phyloP scores from a whole-genome alignment of 2,797 vertebrate genomes.

The Pempheris klunzingeri region DNA sequence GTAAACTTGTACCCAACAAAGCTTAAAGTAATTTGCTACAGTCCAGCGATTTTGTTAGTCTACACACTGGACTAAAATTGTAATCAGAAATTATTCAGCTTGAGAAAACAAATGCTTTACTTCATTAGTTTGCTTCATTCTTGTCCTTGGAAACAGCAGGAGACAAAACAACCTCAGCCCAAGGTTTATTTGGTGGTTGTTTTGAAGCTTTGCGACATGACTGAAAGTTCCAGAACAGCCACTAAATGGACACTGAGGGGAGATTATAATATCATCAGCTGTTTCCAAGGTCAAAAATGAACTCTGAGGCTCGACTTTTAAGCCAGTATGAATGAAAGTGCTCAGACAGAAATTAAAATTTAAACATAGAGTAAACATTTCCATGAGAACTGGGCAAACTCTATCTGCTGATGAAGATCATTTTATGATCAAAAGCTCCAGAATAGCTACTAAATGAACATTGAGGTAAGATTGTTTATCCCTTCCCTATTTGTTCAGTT shows the following conservation, averaged over 20 bases:
- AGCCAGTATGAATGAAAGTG: not conserved
- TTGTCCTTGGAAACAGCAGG: conserved; percentile 13
- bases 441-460: not conserved
- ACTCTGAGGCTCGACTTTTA: not conserved
- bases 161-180: not conserved
- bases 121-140: conserved; percentile 17
- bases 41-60: conserved; percentile 20
- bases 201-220: not conserved
- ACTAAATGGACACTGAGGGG: not conserved
- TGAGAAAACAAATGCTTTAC: conserved; percentile 16
- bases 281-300: not conserved
- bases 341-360: not conserved
- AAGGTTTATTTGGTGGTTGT: not conserved
- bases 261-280: not conserved
- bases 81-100: conserved; percentile 11
- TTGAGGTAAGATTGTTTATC: not conserved
- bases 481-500: not conserved
- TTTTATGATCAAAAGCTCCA: not conserved
- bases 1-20: conserved; percentile 9
- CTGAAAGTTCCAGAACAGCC: not conserved
- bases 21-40: conserved; percentile 7
- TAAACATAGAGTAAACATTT: not conserved
- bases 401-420: not conserved
- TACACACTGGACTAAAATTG: conserved; percentile 2
- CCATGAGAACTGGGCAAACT: not conserved